Evolutionary conservation across 2,797 vertebrate genomes (phyloP).

Genomic region (Podarcis lilfordi): DNA sequence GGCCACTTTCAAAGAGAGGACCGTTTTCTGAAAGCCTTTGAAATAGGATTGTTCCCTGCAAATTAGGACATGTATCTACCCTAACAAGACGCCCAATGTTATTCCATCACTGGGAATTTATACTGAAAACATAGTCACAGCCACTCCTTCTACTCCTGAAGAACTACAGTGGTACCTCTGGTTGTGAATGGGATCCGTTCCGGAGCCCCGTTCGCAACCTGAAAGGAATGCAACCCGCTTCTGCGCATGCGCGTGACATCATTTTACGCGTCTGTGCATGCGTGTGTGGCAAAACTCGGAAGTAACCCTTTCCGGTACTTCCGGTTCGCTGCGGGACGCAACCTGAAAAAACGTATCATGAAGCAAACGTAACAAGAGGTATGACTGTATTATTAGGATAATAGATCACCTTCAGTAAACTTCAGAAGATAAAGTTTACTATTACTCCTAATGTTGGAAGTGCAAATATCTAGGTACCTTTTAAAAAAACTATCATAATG

Average conservation of each 20-base stretch:
- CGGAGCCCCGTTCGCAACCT: no score
- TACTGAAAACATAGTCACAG: neutral
- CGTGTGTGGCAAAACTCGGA: no score
- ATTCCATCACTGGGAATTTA: neutral
- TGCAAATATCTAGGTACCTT: neutral
- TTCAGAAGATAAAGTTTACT: neutral
- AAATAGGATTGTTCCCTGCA: neutral
- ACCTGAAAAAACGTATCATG: no score
- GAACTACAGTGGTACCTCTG: neutral
- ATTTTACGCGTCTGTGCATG: no score
- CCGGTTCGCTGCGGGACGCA: no score
- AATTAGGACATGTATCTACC: neutral
- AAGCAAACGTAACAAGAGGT: no score
- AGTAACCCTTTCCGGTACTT: no score
- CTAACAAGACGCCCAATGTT: neutral
- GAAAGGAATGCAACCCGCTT: no score
- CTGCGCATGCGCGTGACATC: no score
- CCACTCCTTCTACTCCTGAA: neutral
- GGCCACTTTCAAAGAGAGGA: no score
- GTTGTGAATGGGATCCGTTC: no score
- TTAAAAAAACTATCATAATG: neutral
- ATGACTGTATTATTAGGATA: neutral
- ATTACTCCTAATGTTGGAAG: neutral
- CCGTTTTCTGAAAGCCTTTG: neutral
- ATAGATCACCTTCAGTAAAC: neutral